Evolutionary conservation across 2,113 vertebrate species (phyloP), one percentile per base, ranked within the genome.

Genomic region (Psettodes erumei): DNA sequence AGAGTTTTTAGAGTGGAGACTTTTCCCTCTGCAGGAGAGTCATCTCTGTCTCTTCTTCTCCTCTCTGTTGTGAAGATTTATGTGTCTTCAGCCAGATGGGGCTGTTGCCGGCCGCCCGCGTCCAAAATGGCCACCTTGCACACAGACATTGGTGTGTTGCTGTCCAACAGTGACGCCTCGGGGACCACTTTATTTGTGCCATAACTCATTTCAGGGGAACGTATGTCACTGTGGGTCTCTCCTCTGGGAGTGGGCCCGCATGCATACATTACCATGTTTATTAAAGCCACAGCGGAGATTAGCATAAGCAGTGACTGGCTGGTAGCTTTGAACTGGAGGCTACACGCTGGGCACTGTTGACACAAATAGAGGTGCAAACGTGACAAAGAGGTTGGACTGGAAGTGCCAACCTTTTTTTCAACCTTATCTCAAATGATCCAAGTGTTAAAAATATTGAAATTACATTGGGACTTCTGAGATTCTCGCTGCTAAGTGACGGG

Each of bases 251-350:
- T 5, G 3, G 47, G 33, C 80, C 86, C 66, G 37, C 23, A 12
- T 10, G 69, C 71, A 65, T 67, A 84, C 72, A 89, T 91, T 90
- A 78, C 47, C 88, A 92, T 91, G 72, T 88, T 89, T 83, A 91
- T 87, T 78, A 87, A 86, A 72, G 78, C 32, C 77, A 55, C 71
- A 35, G 71, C 77, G 51, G 51, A 79, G 65, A 86, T 83, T 77
- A 85, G 30, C 80, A 81, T 63, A 59, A 70, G 60, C 60, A 40
- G 33, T 55, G 51, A 45, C 35, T 65, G 60, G n/a, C 27, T 58
- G 58, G 54, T 38, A 27, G 32, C 15, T 66, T 70, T 18, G 35
- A 56, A 56, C 32, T 62, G 12, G 51, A 60, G 55, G 71, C 48
- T 33, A 7, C 40, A 62, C 40, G 37, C 45, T 43, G 9, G 5